Evolutionary conservation across 2,113 vertebrate species (phyloP).

Genomic region (Paraplagusia blochii): DNA sequence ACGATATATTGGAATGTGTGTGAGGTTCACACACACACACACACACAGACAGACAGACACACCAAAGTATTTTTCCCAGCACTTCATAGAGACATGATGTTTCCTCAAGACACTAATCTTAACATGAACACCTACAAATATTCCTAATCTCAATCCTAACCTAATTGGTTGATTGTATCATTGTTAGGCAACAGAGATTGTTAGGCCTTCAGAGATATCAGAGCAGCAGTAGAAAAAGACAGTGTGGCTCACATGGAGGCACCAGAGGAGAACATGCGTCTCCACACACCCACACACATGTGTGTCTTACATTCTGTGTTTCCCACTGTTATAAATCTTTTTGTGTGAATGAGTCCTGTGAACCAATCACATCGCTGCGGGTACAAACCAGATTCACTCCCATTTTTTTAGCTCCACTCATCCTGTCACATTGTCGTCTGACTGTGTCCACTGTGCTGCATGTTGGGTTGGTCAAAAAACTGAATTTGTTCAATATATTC

Average conservation of each 20-base stretch:
- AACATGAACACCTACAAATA: too few relatives aligned
- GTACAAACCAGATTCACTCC: constrained; percentile 30
- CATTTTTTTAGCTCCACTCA: constrained; percentile 23
- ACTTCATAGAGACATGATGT: too few relatives aligned
- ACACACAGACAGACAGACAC: constrained; percentile 10
- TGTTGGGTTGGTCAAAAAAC: too few relatives aligned
- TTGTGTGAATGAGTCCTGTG: constrained; percentile 60
- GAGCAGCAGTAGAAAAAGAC: constrained; percentile 38
- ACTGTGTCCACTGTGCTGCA: constrained; percentile 16
- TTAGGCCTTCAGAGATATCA: constrained; percentile 8
- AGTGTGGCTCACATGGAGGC: constrained; percentile 17
- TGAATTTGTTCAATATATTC: too few relatives aligned
- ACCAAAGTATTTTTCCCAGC: neutral
- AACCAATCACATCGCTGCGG: constrained; percentile 60
- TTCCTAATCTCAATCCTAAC: too few relatives aligned
- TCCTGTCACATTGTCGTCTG: too few relatives aligned
- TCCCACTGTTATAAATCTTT: constrained; percentile 64
- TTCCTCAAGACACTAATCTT: too few relatives aligned
- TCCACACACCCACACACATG: constrained; percentile 37
- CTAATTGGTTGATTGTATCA: too few relatives aligned
- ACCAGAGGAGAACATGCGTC: constrained; percentile 27
- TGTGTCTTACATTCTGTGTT: constrained; percentile 45
- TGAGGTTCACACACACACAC: constrained; percentile 49
- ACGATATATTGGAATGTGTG: constrained; percentile 74
- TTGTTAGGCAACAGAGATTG: too few relatives aligned